Base-by-base conservation (phyloP, 2,797 vertebrate species). In the Octomys mimax region DNA sequence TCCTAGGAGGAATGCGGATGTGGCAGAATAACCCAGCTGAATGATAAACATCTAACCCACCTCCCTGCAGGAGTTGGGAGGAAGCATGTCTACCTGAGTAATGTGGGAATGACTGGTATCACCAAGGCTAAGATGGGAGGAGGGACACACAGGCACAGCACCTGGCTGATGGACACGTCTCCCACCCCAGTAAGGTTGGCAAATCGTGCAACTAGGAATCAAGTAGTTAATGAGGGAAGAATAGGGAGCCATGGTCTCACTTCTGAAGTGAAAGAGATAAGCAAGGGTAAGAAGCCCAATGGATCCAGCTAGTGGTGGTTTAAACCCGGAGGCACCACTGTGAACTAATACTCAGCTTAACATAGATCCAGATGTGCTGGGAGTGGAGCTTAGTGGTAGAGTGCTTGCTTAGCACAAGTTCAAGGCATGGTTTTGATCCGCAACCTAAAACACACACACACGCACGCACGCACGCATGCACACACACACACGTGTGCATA, bases 61-160 rank as follows among this genome's bases (percentile, higher is more conserved):
- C 7, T 78, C 61, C 6, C 57, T 5, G 12, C 22, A n/a, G 42
- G 19, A 24, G 1, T 14, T 18, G 54, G 49, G 31, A 1, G 31
- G 39, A 16, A 33, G 39, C 26, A 22, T 19, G 12, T 21, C 33
- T 61, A 36, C 33, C 16, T 21, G 39, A 13, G 66, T 22, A 31
- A 93, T n/a, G 11, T 42, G 68, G 59, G 31, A 73, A 28, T 6
- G 28, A 81, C 66, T 31, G 66, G n/a, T 7, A 7, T 26, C 52
- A 6, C 2, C 49, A 39, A 73, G 10, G 4, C 49, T 12, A 4
- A 73, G 52, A n/a, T n/a, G 22, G 9, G 39, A 28, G 66, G 84
- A 26, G 66, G 64, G 9, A 3, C 11, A 24, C 0, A 1, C 10
- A 39, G 24, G 26, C 9, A 21, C 12, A 2, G 70, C 6, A 2